Conservation (phyloP, 2,888 invertebrate species). For the Rutpela maculata region DNA sequence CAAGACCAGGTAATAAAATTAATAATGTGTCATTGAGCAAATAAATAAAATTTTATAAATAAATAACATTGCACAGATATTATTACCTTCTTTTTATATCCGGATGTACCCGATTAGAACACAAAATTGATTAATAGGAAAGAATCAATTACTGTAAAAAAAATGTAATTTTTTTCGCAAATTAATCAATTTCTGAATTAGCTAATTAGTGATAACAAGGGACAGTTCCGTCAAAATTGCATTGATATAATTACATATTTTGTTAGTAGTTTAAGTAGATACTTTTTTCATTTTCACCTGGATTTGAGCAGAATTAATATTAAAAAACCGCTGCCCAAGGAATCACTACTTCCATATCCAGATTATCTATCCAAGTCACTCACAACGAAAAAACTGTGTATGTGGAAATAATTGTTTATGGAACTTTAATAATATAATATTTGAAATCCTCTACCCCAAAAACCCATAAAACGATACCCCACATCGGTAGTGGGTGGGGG, state of each 20-base stretch:
- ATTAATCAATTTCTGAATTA: constrained; percentile 12
- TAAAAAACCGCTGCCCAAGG: too few species aligned
- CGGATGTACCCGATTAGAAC: constrained; percentile 9
- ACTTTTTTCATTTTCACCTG: too few species aligned
- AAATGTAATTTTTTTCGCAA: not conserved
- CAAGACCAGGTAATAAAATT: not conserved
- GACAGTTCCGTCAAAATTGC: constrained; percentile 9
- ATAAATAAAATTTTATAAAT: not conserved
- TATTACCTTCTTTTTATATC: constrained; percentile 1
- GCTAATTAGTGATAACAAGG: constrained; percentile 5
- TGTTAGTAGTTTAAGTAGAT: not conserved
- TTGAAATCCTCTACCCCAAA: too few species aligned
- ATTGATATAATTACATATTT: not conserved
- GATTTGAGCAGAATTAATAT: too few species aligned
- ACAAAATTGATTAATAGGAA: constrained; percentile 19
- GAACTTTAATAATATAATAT: too few species aligned
- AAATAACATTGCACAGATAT: not conserved
- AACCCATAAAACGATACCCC: too few species aligned
- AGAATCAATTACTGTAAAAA: not conserved
- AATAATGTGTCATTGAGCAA: not conserved
- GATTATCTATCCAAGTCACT: too few species aligned
- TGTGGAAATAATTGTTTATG: too few species aligned
- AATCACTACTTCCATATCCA: too few species aligned
- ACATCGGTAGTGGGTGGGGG: too few species aligned
- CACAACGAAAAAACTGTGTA: too few species aligned